Base-by-base conservation (phyloP, 2,888 invertebrate species). In the Phengaris alcon region DNA sequence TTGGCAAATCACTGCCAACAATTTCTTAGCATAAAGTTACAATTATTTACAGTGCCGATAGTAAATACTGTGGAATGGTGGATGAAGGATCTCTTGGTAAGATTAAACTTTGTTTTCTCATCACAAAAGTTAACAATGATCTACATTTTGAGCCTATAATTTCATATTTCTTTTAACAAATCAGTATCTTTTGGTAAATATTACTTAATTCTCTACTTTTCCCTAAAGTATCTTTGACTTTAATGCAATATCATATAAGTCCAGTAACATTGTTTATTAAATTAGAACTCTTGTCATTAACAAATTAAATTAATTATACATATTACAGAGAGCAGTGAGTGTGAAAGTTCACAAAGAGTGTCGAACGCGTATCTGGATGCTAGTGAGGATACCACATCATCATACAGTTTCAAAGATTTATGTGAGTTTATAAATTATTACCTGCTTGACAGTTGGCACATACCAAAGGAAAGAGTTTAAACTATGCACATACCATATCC, bases 321-420 rank as follows among this genome's bases (percentile, higher is more conserved):
- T 77, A 82, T 90, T 93, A 81, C 88, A 92, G 93, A 87, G 74
- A 88, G 88, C 81, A 82, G 82, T 77, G 88, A 90, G 76, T 80
- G 80, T 79, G 94, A 93, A 64, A 94, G 93, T 78, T 90, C 94
- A 74, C 94, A 94, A 79, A 87, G 95, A 81, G 93, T 94, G n/a
- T 87, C 94, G 73, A 94, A 95, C 82, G 90, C 93, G 12, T 90
- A 94, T 80, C 85, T 95, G 81, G 94, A 95, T 81, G 88, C 93
- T n/a, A 93, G 93, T 79, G 90, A 93, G 75, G 87, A 89, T 68
- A 91, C 90, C 76, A 88, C 86, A 79, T 84, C 85, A 72, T 77
- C 88, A 13, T 90, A 88, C 79, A 85, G 82, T 80, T 92, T 87
- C 79, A 90, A 88, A 83, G 91, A 91, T 79, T 79, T 92, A 79